Percentiles rank a stretch among this genome's conserved stretches.
Evolutionary conservation across 2,888 invertebrate genomes (phyloP).

Genomic region (Lymantria dispar): DNA sequence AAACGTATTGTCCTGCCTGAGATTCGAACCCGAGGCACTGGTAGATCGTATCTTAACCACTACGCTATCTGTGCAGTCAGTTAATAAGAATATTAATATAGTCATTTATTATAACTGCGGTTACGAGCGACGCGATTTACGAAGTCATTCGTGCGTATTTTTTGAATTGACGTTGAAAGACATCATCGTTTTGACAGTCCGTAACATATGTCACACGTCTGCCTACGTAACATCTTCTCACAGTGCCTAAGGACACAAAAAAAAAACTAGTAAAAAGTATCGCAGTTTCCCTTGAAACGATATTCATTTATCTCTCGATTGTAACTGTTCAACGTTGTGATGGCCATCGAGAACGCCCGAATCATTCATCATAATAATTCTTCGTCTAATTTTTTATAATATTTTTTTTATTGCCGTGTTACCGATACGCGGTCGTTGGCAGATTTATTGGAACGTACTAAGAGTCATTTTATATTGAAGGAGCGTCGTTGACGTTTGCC

Average conservation of each 20-base stretch:
- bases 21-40: too few species aligned
- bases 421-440: slow-evolving; percentile 18
- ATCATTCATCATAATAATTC: slow-evolving; percentile 53
- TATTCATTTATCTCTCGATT: slow-evolving; percentile 21
- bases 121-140: too few species aligned
- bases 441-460: slow-evolving; percentile 34
- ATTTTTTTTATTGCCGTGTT: slow-evolving; percentile 29
- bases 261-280: slow-evolving; percentile 1
- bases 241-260: not conserved
- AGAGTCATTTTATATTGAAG: slow-evolving; percentile 37
- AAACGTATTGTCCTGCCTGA: too few species aligned
- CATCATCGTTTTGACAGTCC: too few species aligned
- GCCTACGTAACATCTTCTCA: not conserved
- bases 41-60: too few species aligned
- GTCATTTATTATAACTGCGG: too few species aligned
- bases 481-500: slow-evolving; percentile 19
- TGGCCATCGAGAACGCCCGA: slow-evolving; percentile 35
- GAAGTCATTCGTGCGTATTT: too few species aligned
- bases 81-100: too few species aligned
- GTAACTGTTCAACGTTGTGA: slow-evolving; percentile 26
- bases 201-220: not conserved
- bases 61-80: too few species aligned
- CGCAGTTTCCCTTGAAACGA: slow-evolving; percentile 6
- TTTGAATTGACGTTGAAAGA: too few species aligned
- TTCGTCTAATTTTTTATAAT: slow-evolving; percentile 45